Evolutionary conservation across 2,888 invertebrate genomes (phyloP).

Genomic region (Tortrix viridana): DNA sequence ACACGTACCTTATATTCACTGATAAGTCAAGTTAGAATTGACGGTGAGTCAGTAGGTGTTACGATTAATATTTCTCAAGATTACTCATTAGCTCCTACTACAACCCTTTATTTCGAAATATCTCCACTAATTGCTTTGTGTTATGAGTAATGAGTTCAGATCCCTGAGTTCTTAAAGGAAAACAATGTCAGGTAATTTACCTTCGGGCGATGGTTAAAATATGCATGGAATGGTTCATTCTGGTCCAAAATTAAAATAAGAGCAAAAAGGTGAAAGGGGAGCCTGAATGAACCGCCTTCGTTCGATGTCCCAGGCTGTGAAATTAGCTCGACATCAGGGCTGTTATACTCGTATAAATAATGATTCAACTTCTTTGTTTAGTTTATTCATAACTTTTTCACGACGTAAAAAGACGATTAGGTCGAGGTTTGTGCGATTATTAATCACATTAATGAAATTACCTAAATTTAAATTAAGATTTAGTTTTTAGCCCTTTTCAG

Average conservation of each 20-base stretch:
- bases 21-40: too few species aligned
- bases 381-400: too few species aligned
- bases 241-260: slow-evolving; percentile 33
- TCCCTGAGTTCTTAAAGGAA: slow-evolving; percentile 6
- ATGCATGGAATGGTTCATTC: slow-evolving; percentile 30
- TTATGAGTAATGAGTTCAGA: slow-evolving; percentile 37
- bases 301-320: slow-evolving; percentile 14
- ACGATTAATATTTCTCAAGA: too few species aligned
- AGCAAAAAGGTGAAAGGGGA: slow-evolving; percentile 23
- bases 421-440: too few species aligned
- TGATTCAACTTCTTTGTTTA: too few species aligned
- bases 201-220: slow-evolving; percentile 29
- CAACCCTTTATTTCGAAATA: slow-evolving; percentile 67
- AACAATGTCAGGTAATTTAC: slow-evolving; percentile 30
- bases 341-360: too few species aligned
- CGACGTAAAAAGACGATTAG: too few species aligned
- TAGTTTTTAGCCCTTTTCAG: too few species aligned
- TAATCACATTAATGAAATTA: too few species aligned
- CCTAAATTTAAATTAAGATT: too few species aligned
- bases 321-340: slow-evolving; percentile 5
- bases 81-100: slow-evolving; percentile 35
- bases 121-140: slow-evolving; percentile 59
- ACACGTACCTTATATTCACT: too few species aligned
- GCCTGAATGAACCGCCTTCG: slow-evolving; percentile 18
- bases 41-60: too few species aligned